These are phyloP conservation scores for human (Homo sapiens) DNA, from an alignment of 2,113 vertebrate genomes.

Conservation along the genomic window DNA sequence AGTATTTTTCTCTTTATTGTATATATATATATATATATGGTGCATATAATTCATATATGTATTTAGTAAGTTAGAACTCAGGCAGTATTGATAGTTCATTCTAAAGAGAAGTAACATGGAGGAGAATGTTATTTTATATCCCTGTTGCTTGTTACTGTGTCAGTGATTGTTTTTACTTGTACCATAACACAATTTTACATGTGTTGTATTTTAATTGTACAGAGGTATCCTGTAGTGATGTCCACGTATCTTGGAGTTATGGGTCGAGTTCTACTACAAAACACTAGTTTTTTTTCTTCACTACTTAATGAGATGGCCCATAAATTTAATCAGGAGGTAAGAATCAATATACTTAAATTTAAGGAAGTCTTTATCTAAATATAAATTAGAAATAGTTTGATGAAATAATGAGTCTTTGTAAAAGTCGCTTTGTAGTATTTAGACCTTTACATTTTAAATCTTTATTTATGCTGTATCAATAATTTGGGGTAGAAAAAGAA, in stretches of 20 bases:
- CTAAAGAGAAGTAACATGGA: background rate
- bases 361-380: constrained; percentile 9
- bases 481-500: background rate
- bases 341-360: constrained; percentile 34
- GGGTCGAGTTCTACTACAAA: constrained; percentile 95
- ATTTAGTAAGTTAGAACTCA: background rate
- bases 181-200: background rate
- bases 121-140: background rate
- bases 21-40: background rate
- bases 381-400: background rate
- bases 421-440: constrained; percentile 16
- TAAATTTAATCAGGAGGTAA: constrained; percentile 94
- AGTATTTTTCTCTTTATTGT: background rate
- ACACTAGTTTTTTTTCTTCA: constrained; percentile 94
- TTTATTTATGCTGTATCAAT: background rate
- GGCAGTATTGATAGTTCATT: background rate
- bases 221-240: constrained; percentile 98
- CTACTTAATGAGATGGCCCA: constrained; percentile 93
- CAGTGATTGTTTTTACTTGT: background rate
- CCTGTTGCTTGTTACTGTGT: background rate
- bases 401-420: background rate
- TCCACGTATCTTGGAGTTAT: constrained; percentile 96
- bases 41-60: background rate
- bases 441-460: background rate
- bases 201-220: constrained; percentile 61